phyloP scores from a whole-genome alignment of 1,140 invertebrate species.

The Eulimnadia texana region DNA sequence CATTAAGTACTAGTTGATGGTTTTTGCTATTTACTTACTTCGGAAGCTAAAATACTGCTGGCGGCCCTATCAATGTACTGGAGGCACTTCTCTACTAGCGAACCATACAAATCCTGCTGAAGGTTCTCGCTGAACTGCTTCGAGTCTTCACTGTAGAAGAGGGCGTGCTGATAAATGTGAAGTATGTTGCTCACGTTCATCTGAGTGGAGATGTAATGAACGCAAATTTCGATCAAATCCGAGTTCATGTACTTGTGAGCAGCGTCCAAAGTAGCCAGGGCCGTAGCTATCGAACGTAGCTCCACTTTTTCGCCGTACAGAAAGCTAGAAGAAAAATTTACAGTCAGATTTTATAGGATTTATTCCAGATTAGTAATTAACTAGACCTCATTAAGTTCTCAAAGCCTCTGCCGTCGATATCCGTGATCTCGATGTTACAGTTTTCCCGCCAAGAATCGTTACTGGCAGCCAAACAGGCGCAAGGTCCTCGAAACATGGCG shows the following conservation, averaged over 20 bases:
- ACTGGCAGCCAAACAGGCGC: slow-evolving; percentile 16
- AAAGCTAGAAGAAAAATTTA: slow-evolving; percentile 30
- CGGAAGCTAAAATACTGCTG: slow-evolving; percentile 41
- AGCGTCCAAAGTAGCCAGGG: slow-evolving; percentile 45
- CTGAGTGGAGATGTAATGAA: slow-evolving; percentile 39
- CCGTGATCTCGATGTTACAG: slow-evolving; percentile 30
- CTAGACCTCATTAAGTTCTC: slow-evolving; percentile 45
- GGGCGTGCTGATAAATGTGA: slow-evolving; percentile 32
- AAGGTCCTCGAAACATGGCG: slow-evolving; percentile 35
- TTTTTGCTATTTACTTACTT: slow-evolving; percentile 23
- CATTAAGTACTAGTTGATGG: background rate
- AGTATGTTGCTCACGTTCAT: slow-evolving; percentile 33
- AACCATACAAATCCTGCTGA: slow-evolving; percentile 30
- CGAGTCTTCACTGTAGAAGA: slow-evolving; percentile 24
- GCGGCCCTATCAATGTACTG: slow-evolving; percentile 44
- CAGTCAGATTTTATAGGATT: background rate
- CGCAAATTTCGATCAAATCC: slow-evolving; percentile 41
- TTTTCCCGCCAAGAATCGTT: too few species aligned
- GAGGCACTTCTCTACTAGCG: slow-evolving; percentile 42
- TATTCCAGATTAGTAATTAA: slow-evolving; percentile 1
- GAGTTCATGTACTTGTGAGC: slow-evolving; percentile 51
- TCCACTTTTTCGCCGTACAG: slow-evolving; percentile 44
- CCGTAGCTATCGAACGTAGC: slow-evolving; percentile 44
- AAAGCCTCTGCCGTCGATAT: slow-evolving; percentile 50
- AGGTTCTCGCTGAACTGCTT: background rate